Evolutionary conservation across 2,888 invertebrate species (phyloP), one percentile per base, ranked within the genome.

Genomic region (Hermaeophaga mercurialis): DNA sequence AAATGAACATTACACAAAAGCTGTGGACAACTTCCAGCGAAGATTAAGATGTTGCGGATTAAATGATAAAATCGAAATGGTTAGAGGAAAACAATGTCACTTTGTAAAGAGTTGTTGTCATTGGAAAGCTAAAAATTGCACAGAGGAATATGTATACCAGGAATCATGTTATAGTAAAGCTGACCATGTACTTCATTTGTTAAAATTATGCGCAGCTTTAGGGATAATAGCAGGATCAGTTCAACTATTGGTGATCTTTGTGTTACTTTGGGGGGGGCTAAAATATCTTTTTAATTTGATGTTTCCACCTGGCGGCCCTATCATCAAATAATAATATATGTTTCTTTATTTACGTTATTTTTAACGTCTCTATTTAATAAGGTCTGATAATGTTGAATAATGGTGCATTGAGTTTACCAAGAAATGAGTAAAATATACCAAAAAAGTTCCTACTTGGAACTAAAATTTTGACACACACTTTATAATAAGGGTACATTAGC

Each of bases 1-100:
- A n/a, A n/a, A n/a, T n/a, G n/a, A n/a, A n/a, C n/a, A n/a, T n/a
- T n/a, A n/a, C 9, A 39, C 19, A 4, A 6, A 19, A 5, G 12
- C 38, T 19, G 33, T 58, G 6, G 48, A 54, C 48, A 44, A 26
- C 9, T 52, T 58, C 33, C 58, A 58, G 14, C 31, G 9, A 15
- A 22, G 19, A 1, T 26, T 48, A 19, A 19, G 39, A 18, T 58
- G 58, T 19, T 58, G 58, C 38, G 58, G 58, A n/a, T 54, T 48
- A 12, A 26, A 38, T 9, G 44, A 31, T 19, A 54, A 38, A 0
- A 31, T 5, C 6, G 53, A 57, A 3, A 39, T 39, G 39, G 12
- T 22, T n/a, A 18, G 39, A 39, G 39, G 39, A 8, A n/a, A 18
- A 12, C 2, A 19, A 19, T 39, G 39, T 22, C n/a, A 18, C 6